Evolutionary conservation across 2,888 invertebrate genomes (phyloP).

Genomic region (Plusia festucae): DNA sequence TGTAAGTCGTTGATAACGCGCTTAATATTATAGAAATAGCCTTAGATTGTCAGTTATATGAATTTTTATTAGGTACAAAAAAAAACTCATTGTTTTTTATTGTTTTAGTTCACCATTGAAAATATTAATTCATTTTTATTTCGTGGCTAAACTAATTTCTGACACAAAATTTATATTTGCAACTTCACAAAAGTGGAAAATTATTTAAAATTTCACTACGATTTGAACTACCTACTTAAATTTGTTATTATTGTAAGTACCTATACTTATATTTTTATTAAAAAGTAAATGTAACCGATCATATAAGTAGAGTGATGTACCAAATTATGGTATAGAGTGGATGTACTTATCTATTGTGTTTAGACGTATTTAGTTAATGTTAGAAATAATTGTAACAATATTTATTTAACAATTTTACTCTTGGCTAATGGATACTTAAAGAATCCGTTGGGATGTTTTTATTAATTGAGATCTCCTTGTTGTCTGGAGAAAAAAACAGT

Average conservation of each 20-base stretch:
- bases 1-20: slow-evolving; percentile 50
- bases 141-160: slow-evolving; percentile 9
- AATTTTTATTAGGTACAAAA: neutral
- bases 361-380: slow-evolving; percentile 57
- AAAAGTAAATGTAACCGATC: slow-evolving; percentile 45
- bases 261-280: slow-evolving; percentile 59
- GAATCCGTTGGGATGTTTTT: slow-evolving; percentile 56
- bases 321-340: slow-evolving; percentile 56
- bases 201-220: slow-evolving; percentile 23
- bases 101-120: neutral
- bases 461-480: slow-evolving; percentile 44
- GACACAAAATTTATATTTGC: slow-evolving; percentile 7
- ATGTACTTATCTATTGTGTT: slow-evolving; percentile 60
- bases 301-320: slow-evolving; percentile 47
- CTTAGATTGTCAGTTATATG: neutral
- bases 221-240: slow-evolving; percentile 27
- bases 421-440: slow-evolving; percentile 47
- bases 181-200: slow-evolving; percentile 12
- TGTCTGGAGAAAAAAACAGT: slow-evolving; percentile 70
- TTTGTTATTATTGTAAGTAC: slow-evolving; percentile 36
- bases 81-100: neutral
- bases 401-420: slow-evolving; percentile 40
- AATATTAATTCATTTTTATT: neutral
- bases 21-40: slow-evolving; percentile 51
- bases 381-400: slow-evolving; percentile 43